A percentile compares a stretch with the other conserved stretches of the same genome.
phyloP scores from a whole-genome alignment of 1,140 invertebrate species.

The Macrotrachela quadricornifera region DNA sequence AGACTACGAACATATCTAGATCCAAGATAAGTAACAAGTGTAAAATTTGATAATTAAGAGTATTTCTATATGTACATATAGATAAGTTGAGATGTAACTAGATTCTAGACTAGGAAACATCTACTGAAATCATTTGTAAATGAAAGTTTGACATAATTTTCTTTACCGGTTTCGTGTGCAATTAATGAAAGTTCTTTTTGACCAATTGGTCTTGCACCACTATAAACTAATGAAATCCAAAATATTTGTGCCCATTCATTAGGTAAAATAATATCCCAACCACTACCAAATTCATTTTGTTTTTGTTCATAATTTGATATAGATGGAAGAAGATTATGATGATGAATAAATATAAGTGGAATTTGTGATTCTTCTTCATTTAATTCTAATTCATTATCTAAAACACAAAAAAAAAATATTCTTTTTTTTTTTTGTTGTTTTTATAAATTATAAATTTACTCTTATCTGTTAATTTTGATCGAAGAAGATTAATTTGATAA shows the following conservation, averaged over 20 bases:
- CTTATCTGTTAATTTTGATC: too few species aligned
- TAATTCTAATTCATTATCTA: too few species aligned
- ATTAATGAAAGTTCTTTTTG: slow-evolving; percentile 47
- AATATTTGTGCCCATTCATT: slow-evolving; percentile 56
- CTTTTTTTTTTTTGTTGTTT: too few species aligned
- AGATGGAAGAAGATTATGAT: too few species aligned
- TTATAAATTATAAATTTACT: too few species aligned
- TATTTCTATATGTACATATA: neutral
- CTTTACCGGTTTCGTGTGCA: slow-evolving; percentile 43
- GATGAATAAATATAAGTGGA: too few species aligned
- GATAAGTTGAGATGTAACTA: neutral
- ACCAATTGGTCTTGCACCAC: slow-evolving; percentile 53
- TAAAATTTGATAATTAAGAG: neutral
- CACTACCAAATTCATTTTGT: slow-evolving; percentile 33
- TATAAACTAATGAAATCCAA: slow-evolving; percentile 58
- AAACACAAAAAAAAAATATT: too few species aligned
- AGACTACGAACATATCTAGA: neutral
- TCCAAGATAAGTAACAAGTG: neutral
- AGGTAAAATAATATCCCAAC: slow-evolving; percentile 67
- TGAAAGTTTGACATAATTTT: too few species aligned
- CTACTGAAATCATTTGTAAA: too few species aligned
- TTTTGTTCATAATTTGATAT: too few species aligned
- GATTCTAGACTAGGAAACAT: slow-evolving; percentile 25
- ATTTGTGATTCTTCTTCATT: too few species aligned
- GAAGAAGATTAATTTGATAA: too few species aligned